Evolutionary conservation across 2,888 invertebrate genomes (phyloP).

Genomic region (Ferdinandea cuprea): DNA sequence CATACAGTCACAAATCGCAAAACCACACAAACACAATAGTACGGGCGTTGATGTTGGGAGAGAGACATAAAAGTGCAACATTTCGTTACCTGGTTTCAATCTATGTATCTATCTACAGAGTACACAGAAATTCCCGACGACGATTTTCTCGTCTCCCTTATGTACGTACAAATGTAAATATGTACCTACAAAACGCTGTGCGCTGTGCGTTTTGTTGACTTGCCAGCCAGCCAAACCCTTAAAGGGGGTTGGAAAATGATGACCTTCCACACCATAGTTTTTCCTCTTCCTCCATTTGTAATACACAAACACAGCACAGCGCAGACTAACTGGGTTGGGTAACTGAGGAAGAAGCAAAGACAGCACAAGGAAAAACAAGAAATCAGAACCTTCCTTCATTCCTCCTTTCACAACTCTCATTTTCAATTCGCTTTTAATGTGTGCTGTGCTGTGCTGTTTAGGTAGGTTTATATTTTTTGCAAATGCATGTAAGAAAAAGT

Average conservation of each 20-base stretch:
- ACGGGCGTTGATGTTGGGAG: conserved; percentile 45
- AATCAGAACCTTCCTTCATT: conserved; percentile 37
- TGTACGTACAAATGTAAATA: conserved; percentile 12
- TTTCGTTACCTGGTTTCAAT: conserved; percentile 68
- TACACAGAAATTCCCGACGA: background rate
- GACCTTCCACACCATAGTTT: conserved; percentile 70
- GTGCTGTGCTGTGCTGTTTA: too few relatives aligned
- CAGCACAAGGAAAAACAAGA: conserved; percentile 43
- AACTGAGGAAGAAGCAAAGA: conserved; percentile 29
- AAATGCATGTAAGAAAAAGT: conserved; percentile 49
- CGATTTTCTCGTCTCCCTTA: conserved; percentile 28
- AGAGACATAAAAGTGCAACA: conserved; percentile 68
- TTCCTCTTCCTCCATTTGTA: conserved; percentile 69
- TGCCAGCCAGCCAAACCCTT: conserved; percentile 67
- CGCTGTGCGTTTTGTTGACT: conserved; percentile 27
- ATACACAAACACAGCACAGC: conserved; percentile 32
- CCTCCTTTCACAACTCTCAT: conserved; percentile 63
- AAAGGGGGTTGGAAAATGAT: conserved; percentile 69
- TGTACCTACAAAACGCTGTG: too few relatives aligned
- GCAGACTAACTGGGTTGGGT: conserved; percentile 41
- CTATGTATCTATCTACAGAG: background rate
- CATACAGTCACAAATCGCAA: conserved; percentile 57
- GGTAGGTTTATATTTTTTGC: conserved; percentile 27
- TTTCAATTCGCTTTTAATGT: conserved; percentile 63
- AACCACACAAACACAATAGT: conserved; percentile 40